Base-by-base conservation (phyloP, 2,797 vertebrate genomes). In the Acomys russatus region DNA sequence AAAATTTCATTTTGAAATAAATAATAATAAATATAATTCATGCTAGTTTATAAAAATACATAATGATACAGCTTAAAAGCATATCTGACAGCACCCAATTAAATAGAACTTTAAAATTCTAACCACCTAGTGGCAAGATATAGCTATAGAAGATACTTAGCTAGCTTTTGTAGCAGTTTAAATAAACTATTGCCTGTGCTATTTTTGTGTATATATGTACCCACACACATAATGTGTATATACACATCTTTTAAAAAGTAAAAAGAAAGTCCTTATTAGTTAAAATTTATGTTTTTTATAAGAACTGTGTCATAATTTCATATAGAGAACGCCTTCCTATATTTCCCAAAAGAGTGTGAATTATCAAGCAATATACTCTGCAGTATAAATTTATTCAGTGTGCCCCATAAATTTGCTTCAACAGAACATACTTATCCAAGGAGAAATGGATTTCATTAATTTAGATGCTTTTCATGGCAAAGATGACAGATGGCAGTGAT, bases 31-130 rank as follows among this genome's bases (percentile, higher is more conserved):
- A 80, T 90, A 71, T 44, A 23, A 78, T 28, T 7, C 33, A 44
- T 18, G 6, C 11, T 23, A 78, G 49, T 76, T 28, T 22, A 78
- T 61, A 44, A 95, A 64, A 73, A 71, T 70, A 17, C 14, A 68
- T 23, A 44, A 63, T 9, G 18, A 23, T 90, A 0, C 1, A 80
- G 33, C 20, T 25, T 63, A 90, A 11, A 88, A 71, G 17, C 14
- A 64, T 87, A 80, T 94, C 17, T 92, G 38, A 78, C 17, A 61
- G 14, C 9, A 1, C 6, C 56, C 4, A 84, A 68, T 79, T 88
- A 87, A 94, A 77, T 77, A 38, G 35, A 86, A 86, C 92, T 94
- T 74, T 30, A 89, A 87, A 79, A 38, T 78, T 38, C 64, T 70
- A 51, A 22, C 33, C 63, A 83, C 30, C 18, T 64, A 66, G 11